Base-by-base conservation (phyloP, 1,140 invertebrate species). In the Sycophaga agraensis region DNA sequence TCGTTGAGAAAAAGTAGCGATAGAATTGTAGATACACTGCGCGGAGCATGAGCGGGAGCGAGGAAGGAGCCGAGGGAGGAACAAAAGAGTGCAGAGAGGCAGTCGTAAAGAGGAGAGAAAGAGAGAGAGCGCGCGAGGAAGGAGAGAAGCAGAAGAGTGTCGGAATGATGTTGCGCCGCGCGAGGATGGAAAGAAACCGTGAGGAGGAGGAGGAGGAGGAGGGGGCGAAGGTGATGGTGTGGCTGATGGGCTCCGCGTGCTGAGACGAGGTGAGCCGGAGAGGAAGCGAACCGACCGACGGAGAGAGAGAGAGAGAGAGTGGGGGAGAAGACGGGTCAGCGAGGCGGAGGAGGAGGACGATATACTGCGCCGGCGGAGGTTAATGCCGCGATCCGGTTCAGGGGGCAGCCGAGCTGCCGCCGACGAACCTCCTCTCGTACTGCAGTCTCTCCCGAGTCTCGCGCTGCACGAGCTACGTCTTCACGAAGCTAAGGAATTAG, bases 351-450 rank as follows among this genome's bases (percentile, higher is more conserved):
- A 59, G 59, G 64, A 67, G 39, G 55, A 61, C 55, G 69, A 73
- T 71, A 70, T 66, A 65, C 64, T 65, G 66, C 66, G 6, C 7
- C 39, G 19, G n/a, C 19, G 64, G 67, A 74, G 73, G 73, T 74
- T 75, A 73, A 76, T 74, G 68, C 70, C 67, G 73, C 69, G 73
- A 75, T 75, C 73, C 72, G 74, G 74, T 76, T 76, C 72, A 76
- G 67, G 73, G 70, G 71, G 70, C 71, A 74, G 67, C 64, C 66
- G 68, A 71, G 65, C 53, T 67, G 63, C 42, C 48, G 35, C 62
- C n/a, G n/a, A n/a, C n/a, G n/a, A n/a, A n/a, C n/a, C n/a, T n/a
- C n/a, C n/a, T n/a, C n/a, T n/a, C n/a, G n/a, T n/a, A n/a, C n/a
- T n/a, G n/a, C n/a, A n/a, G n/a, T n/a, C n/a, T n/a, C n/a, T n/a